Base-by-base conservation (phyloP, 2,113 vertebrate genomes). In the Bos javanicus region DNA sequence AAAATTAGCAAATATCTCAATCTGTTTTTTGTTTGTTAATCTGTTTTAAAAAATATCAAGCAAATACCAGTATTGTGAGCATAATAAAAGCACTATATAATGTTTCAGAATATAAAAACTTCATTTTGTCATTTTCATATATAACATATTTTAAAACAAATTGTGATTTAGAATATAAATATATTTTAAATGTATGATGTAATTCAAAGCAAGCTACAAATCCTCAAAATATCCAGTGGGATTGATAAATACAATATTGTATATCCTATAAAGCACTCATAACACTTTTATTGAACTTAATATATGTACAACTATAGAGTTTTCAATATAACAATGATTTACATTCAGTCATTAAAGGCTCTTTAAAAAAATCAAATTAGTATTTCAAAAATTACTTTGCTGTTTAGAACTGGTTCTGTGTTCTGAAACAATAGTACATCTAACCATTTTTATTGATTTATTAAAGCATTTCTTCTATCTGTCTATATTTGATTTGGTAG, bases 141-240 rank as follows among this genome's bases (percentile, higher is more conserved):
- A 88, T 91, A 67, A 76, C 28, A 39, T 60, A 91, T 62, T 95
- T 97, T 81, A 92, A 97, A 84, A 67, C 5, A 97, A 95, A 84
- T 60, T 90, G 36, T 64, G 48, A 94, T 64, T 96, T 94, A 67
- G 23, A 95, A 95, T 57, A 93, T 90, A 48, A 83, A 89, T 90
- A 60, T 84, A 93, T 74, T 91, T 97, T 67, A 91, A 97, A 97
- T 64, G 89, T 59, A 91, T 39, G n/a, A 87, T 84, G 28, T 90
- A 50, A 64, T 78, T 57, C n/a, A 91, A 95, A 93, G 30, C 43
- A 97, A 94, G 57, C 67, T 62, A 59, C 23, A 60, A 10, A 87
- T 93, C n/a, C 57, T 93, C n/a, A 96, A 67, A 94, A 54, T 46
- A 13, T 87, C 84, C 52, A 85, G 67, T 93, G 30, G 21, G 62